Conservation (phyloP, 2,888 invertebrate species). For the Erebia ligea region DNA sequence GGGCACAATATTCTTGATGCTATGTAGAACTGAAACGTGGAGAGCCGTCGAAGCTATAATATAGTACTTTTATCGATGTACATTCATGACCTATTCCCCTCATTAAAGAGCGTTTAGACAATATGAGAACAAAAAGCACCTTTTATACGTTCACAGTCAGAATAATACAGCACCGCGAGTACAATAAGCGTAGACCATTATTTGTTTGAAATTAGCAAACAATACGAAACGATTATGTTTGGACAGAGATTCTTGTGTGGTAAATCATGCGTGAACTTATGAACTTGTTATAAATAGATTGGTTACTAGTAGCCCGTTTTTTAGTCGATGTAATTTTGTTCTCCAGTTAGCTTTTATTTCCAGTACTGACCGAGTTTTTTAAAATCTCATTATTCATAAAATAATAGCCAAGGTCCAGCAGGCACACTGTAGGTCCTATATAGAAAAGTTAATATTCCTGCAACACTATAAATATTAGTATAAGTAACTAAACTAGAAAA, state of each 20-base stretch:
- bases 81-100: neutral
- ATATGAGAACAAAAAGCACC: constrained; percentile 30
- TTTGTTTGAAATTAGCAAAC: constrained; percentile 40
- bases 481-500: no score
- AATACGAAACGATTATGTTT: constrained; percentile 34
- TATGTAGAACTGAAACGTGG: no score
- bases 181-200: constrained; percentile 35
- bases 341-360: no score
- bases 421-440: neutral
- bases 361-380: neutral
- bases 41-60: no score
- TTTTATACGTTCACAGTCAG: constrained; percentile 31
- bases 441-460: neutral
- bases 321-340: neutral
- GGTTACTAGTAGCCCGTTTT: neutral
- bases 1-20: no score
- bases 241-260: constrained; percentile 18
- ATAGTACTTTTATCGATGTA: neutral
- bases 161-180: constrained; percentile 35
- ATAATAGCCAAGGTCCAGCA: neutral
- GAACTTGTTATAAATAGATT: neutral
- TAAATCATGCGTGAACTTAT: constrained; percentile 21
- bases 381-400: neutral
- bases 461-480: no score
- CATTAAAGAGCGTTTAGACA: constrained; percentile 11